phyloP scores from a whole-genome alignment of 2,113 vertebrate species.

The Plecotus auritus region DNA sequence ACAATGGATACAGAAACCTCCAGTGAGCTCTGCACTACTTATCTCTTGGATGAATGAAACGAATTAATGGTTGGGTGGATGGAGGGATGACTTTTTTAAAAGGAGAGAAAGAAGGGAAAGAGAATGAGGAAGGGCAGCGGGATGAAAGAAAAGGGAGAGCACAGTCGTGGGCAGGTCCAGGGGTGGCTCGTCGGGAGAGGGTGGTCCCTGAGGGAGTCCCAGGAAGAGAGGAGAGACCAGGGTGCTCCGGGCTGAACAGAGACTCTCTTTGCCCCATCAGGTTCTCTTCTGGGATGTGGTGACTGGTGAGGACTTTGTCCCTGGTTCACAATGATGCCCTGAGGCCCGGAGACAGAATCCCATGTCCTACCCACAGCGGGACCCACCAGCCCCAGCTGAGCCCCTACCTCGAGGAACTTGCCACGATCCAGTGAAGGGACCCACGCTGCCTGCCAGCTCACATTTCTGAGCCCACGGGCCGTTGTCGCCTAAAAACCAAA shows the following conservation, averaged over 20 bases:
- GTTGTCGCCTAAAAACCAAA: constrained; percentile 89
- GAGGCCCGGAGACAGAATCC: background rate
- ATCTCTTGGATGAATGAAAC: background rate
- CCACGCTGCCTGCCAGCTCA: constrained; percentile 89
- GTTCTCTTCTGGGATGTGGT: background rate
- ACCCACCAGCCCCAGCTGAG: background rate
- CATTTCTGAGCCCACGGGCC: constrained; percentile 98
- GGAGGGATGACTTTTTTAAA: background rate
- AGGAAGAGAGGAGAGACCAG: background rate
- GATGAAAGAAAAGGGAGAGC: background rate
- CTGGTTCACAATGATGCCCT: background rate
- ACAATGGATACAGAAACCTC: background rate
- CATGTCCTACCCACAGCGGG: rapidly evolving
- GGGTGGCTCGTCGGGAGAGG: too few relatives aligned
- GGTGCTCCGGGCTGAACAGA: rapidly evolving
- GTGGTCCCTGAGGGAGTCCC: too few relatives aligned
- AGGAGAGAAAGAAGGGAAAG: background rate
- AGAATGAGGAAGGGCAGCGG: rapidly evolving
- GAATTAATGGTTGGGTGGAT: background rate
- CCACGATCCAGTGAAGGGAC: constrained; percentile 91
- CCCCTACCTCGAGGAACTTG: constrained; percentile 88
- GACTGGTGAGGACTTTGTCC: background rate
- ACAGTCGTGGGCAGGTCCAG: rapidly evolving
- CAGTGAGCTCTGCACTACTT: rapidly evolving
- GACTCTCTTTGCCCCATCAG: background rate